A percentile compares a stretch with the other conserved stretches of the same genome.
Evolutionary conservation across 2,797 vertebrate species (phyloP).

Genomic region (Delichon dasypus): DNA sequence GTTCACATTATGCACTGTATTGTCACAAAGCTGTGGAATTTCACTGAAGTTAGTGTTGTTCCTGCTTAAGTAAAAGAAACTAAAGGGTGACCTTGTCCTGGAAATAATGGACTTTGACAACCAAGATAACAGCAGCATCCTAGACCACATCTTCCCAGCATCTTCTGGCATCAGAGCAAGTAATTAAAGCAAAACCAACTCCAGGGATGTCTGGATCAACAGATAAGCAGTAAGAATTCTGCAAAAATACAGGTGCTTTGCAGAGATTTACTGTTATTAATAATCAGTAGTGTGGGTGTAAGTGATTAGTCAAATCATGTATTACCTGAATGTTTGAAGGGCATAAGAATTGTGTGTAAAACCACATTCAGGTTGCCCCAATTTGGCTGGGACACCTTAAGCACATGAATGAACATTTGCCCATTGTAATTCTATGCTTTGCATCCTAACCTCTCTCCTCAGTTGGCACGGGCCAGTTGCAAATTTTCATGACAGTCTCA

Average conservation of each 20-base stretch:
- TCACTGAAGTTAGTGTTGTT: background rate
- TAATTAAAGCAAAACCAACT: background rate
- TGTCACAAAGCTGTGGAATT: background rate
- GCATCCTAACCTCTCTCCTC: background rate
- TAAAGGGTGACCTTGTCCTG: background rate
- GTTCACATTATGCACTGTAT: background rate
- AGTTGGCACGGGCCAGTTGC: background rate
- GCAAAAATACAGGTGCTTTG: background rate
- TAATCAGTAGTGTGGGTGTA: background rate
- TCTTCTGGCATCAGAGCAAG: background rate
- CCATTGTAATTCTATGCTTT: background rate
- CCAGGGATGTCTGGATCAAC: background rate
- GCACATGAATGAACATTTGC: background rate
- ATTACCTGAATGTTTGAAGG: background rate
- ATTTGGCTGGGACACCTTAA: background rate
- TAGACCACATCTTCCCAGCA: background rate
- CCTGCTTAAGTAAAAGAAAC: background rate
- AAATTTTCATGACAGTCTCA: background rate
- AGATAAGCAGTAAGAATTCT: background rate
- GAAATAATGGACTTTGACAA: background rate
- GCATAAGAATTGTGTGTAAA: background rate
- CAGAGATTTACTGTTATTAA: background rate
- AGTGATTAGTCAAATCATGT: background rate
- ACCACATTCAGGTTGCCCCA: background rate
- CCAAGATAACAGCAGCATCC: background rate